phyloP scores from a whole-genome alignment of 2,888 invertebrate genomes.

The Mimachlamys varia region DNA sequence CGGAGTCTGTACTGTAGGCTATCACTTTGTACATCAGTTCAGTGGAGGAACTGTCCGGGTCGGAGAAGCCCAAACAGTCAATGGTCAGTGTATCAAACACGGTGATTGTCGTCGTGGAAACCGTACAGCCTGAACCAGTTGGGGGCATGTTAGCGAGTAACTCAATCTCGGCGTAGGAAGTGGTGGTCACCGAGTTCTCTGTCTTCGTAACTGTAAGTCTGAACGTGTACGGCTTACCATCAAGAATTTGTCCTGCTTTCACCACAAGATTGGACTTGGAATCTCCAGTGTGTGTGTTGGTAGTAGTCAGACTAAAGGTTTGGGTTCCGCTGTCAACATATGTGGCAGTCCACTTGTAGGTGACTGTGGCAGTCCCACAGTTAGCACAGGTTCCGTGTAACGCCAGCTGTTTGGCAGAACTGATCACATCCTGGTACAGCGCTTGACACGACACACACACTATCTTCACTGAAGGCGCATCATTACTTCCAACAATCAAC shows the following conservation, averaged over 20 bases:
- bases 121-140: constrained; percentile 57
- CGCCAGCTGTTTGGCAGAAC: constrained; percentile 57
- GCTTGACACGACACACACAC: constrained; percentile 66
- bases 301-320: constrained; percentile 44
- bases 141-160: constrained; percentile 59
- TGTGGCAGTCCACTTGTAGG: constrained; percentile 61
- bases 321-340: background rate
- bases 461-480: constrained; percentile 59
- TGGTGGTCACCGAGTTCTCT: constrained; percentile 13
- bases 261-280: constrained; percentile 61
- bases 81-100: constrained; percentile 58
- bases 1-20: constrained; percentile 47
- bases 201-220: constrained; percentile 49
- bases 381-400: constrained; percentile 63
- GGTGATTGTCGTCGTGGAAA: constrained; percentile 47
- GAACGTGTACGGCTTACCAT: constrained; percentile 61
- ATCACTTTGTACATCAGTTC: constrained; percentile 59
- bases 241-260: constrained; percentile 52
- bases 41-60: constrained; percentile 56
- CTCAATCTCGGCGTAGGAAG: constrained; percentile 54
- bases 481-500: constrained; percentile 46
- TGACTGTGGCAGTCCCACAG: constrained; percentile 56
- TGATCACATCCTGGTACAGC: constrained; percentile 56
- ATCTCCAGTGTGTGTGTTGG: constrained; percentile 55
- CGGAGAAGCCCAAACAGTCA: constrained; percentile 62